phyloP scores from a whole-genome alignment of 2,888 invertebrate species.

The Melieria omissa region DNA sequence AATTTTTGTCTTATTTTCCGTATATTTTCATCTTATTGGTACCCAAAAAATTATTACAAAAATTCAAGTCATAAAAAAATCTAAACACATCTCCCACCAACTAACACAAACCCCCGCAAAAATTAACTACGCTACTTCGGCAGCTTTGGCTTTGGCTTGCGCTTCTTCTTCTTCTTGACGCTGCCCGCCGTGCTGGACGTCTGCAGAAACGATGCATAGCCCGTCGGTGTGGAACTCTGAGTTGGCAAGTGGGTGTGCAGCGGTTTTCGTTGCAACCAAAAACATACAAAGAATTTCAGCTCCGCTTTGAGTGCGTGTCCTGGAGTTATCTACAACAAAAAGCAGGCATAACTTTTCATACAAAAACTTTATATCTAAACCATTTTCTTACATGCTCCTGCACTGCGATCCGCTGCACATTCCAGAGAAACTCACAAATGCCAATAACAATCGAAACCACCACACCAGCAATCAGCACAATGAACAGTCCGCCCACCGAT shows the following conservation, averaged over 20 bases:
- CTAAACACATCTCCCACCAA: too few species aligned
- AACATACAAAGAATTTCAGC: constrained; percentile 51
- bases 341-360: not conserved
- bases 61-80: too few species aligned
- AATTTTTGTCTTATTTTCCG: too few species aligned
- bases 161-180: constrained; percentile 44
- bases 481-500: constrained; percentile 87
- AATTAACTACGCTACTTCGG: constrained; percentile 13
- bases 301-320: constrained; percentile 53
- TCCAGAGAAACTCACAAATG: constrained; percentile 86
- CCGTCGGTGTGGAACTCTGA: constrained; percentile 52
- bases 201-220: constrained; percentile 50
- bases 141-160: constrained; percentile 40
- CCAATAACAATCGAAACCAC: constrained; percentile 78
- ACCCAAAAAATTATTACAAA: too few species aligned
- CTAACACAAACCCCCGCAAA: too few species aligned
- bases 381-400: constrained; percentile 73
- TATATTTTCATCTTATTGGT: too few species aligned
- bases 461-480: constrained; percentile 82
- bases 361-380: not conserved
- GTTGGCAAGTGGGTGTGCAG: constrained; percentile 49
- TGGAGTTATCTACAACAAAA: constrained; percentile 46
- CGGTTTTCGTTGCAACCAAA: constrained; percentile 56
- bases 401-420: constrained; percentile 79
- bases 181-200: constrained; percentile 43